These are phyloP conservation scores for Epizoanthus ramosus DNA, from an alignment of 92 coral and sea anemone genomes.

Conservation along the genomic window DNA sequence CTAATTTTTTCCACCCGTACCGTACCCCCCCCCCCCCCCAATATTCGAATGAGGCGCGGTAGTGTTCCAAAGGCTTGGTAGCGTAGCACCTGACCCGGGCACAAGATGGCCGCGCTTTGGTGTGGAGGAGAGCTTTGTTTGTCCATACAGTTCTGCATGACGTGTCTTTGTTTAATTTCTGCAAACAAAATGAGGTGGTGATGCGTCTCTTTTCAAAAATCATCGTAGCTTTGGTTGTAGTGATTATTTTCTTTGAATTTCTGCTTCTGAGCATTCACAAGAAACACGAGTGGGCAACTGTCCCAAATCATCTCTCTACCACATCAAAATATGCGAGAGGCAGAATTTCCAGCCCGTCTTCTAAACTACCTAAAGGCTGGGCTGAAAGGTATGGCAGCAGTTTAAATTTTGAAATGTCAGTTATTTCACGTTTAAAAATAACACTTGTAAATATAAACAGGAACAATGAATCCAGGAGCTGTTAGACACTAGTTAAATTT, in stretches of 20 bases:
- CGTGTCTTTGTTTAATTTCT: background rate
- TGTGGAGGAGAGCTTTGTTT: background rate
- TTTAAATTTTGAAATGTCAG: no score
- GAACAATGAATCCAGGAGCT: no score
- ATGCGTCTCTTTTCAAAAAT: conserved; percentile 54
- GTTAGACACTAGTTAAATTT: no score
- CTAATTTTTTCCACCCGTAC: no score
- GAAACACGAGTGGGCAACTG: conserved; percentile 34
- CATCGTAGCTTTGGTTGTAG: conserved; percentile 43
- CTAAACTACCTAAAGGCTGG: background rate
- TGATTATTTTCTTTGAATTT: conserved; percentile 63
- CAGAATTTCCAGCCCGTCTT: background rate
- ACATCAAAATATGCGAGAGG: background rate
- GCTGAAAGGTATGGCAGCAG: background rate
- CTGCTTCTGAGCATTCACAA: conserved; percentile 50
- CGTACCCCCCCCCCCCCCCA: no score
- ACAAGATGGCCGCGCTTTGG: background rate
- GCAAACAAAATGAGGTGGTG: conserved; percentile 27
- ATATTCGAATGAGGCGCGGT: no score
- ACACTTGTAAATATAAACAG: no score
- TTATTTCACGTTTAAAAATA: no score
- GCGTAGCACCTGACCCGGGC: background rate
- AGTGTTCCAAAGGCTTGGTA: no score
- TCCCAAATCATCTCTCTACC: background rate
- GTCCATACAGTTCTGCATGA: background rate